Conservation (phyloP, 2,888 invertebrate species). For the Amphipyra tragopoginis region DNA sequence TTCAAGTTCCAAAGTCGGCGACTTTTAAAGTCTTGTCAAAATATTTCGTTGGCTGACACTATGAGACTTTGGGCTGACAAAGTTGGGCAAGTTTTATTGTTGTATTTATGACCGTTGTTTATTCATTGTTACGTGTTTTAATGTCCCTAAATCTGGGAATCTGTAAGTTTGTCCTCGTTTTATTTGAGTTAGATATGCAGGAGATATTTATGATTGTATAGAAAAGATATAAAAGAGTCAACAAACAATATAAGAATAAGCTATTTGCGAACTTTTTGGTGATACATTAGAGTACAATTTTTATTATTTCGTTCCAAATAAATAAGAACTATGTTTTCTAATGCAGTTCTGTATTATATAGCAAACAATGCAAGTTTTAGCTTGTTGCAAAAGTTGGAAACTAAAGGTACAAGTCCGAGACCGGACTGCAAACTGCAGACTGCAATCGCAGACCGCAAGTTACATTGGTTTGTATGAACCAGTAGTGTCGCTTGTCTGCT, state of each 20-base stretch:
- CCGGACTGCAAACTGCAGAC: too few relatives aligned
- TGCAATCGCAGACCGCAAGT: too few relatives aligned
- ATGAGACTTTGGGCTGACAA: slow-evolving; percentile 16
- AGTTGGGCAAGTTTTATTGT: slow-evolving; percentile 50
- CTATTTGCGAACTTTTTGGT: not conserved
- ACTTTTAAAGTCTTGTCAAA: slow-evolving; percentile 47
- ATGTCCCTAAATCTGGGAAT: slow-evolving; percentile 44
- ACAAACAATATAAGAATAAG: slow-evolving; percentile 31
- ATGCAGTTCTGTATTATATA: too few relatives aligned
- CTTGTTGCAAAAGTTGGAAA: too few relatives aligned
- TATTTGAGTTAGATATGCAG: slow-evolving; percentile 53
- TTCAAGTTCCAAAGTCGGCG: slow-evolving; percentile 33
- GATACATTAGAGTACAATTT: not conserved
- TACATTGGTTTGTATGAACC: too few relatives aligned
- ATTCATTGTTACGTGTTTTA: slow-evolving; percentile 45
- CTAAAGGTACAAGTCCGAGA: too few relatives aligned
- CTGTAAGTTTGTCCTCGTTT: slow-evolving; percentile 42
- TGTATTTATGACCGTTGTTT: slow-evolving; percentile 56
- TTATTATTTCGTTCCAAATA: too few relatives aligned
- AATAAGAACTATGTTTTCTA: too few relatives aligned
- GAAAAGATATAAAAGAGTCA: slow-evolving; percentile 24
- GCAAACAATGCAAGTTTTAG: too few relatives aligned
- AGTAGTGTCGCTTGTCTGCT: too few relatives aligned
- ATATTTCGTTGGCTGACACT: slow-evolving; percentile 32
- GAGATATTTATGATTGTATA: slow-evolving; percentile 34